Conservation (phyloP, 2,888 invertebrate species). For the Cheilosia vernalis region DNA sequence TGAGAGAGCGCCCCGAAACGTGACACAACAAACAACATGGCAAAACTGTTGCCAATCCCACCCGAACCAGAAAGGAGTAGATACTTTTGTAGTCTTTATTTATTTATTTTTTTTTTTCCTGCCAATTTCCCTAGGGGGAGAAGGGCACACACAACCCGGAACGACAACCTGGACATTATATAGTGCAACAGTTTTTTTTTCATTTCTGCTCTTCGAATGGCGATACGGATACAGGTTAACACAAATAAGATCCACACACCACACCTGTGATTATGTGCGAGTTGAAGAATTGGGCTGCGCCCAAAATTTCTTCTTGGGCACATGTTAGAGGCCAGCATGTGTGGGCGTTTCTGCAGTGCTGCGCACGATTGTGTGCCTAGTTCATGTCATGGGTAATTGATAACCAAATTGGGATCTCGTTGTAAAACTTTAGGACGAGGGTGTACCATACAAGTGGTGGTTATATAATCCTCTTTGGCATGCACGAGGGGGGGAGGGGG, state of each 20-base stretch:
- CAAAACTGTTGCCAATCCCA: slow-evolving; percentile 28
- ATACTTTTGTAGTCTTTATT: no score
- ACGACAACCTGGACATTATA: slow-evolving; percentile 6
- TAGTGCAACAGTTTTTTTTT: slow-evolving; percentile 31
- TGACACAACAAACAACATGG: slow-evolving; percentile 10
- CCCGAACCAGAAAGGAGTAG: slow-evolving; percentile 35
- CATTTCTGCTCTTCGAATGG: slow-evolving; percentile 11
- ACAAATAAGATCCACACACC: slow-evolving; percentile 56
- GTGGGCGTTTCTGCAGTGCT: slow-evolving; percentile 40
- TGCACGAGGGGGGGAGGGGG: neutral
- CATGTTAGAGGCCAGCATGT: neutral
- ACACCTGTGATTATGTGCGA: slow-evolving; percentile 60
- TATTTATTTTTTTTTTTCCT: neutral
- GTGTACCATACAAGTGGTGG: slow-evolving; percentile 2
- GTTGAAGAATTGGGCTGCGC: slow-evolving; percentile 56
- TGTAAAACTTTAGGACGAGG: slow-evolving; percentile 7
- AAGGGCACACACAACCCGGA: slow-evolving; percentile 1
- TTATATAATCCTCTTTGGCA: slow-evolving; percentile 37
- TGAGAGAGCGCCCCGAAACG: neutral
- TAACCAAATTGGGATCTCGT: slow-evolving; percentile 47
- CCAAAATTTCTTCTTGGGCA: slow-evolving; percentile 24
- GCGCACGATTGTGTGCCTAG: slow-evolving; percentile 33
- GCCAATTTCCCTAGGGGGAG: slow-evolving; percentile 2
- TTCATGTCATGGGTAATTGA: slow-evolving; percentile 55
- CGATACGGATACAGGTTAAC: slow-evolving; percentile 44